A percentile compares a stretch with the other conserved stretches of the same genome.
phyloP scores from a whole-genome alignment of 2,113 vertebrate genomes.

The Chlorodrepanis virens region DNA sequence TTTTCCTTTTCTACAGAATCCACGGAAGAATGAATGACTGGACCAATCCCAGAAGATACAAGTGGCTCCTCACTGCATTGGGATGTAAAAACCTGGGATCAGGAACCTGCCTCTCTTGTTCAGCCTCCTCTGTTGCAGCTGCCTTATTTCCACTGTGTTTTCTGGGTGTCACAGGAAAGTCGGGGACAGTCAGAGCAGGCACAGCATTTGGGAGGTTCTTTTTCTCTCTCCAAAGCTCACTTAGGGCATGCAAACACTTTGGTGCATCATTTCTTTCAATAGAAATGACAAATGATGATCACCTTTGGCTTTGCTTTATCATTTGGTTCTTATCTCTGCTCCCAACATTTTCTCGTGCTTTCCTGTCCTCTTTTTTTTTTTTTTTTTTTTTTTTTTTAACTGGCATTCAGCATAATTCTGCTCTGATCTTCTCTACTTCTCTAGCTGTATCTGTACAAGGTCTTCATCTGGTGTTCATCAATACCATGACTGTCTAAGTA shows the following conservation, averaged over 20 bases:
- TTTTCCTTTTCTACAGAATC: background rate
- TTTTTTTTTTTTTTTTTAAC: background rate
- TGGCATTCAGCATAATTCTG: background rate
- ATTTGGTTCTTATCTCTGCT: background rate
- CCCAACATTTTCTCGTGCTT: background rate
- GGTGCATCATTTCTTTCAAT: background rate
- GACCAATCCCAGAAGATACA: background rate
- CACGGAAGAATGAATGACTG: background rate
- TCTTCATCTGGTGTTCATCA: background rate
- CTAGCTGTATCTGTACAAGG: background rate
- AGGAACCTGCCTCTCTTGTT: rapidly evolving
- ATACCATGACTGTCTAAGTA: background rate
- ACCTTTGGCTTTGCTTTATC: background rate
- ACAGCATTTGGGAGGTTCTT: background rate
- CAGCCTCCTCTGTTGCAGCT: background rate
- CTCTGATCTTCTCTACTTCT: background rate
- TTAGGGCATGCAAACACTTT: background rate
- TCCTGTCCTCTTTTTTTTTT: background rate
- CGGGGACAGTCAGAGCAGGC: background rate
- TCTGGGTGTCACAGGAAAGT: background rate
- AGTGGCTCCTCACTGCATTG: background rate
- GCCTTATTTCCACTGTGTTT: background rate
- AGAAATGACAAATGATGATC: background rate
- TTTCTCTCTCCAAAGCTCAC: background rate
- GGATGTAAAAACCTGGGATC: background rate